phyloP scores from a whole-genome alignment of 2,113 vertebrate genomes.

The Tauraco erythrolophus region DNA sequence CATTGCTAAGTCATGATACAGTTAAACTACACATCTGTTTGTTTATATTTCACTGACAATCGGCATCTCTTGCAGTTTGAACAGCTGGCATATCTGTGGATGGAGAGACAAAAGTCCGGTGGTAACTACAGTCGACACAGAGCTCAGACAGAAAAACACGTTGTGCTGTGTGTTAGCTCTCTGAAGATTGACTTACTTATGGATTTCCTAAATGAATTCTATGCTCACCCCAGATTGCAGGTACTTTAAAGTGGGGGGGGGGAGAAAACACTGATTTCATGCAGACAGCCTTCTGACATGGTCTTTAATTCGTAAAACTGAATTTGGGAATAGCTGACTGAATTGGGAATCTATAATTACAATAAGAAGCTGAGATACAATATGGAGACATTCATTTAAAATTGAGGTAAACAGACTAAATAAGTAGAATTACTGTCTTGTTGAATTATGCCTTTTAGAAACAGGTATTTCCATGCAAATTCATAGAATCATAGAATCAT shows the following conservation, averaged over 20 bases:
- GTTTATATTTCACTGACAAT: conserved; percentile 4
- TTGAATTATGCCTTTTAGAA: conserved; percentile 33
- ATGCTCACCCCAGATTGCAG: conserved; percentile 92
- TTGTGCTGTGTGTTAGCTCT: conserved; percentile 92
- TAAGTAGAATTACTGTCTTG: not conserved
- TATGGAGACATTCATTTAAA: conserved; percentile 11
- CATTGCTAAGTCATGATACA: not conserved
- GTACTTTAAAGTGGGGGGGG: conserved; percentile 54
- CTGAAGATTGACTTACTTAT: conserved; percentile 97
- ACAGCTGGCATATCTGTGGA: conserved; percentile 96
- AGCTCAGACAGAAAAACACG: conserved; percentile 94
- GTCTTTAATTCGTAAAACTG: not conserved
- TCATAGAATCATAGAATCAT: too few relatives aligned
- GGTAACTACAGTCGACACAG: conserved; percentile 96
- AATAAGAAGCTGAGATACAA: conserved; percentile 27
- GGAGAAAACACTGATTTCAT: not conserved
- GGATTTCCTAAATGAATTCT: conserved; percentile 98
- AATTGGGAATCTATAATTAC: conserved; percentile 1
- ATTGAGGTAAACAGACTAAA: not conserved
- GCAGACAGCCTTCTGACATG: not conserved
- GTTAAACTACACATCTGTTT: not conserved
- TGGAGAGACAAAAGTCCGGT: conserved; percentile 97
- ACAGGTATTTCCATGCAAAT: conserved; percentile 16
- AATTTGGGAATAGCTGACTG: not conserved
- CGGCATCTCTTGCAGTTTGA: conserved; percentile 86